Percentiles rank a stretch among this genome's conserved stretches.
Conservation (phyloP, 2,113 vertebrate genomes). For the Vulpes vulpes region DNA sequence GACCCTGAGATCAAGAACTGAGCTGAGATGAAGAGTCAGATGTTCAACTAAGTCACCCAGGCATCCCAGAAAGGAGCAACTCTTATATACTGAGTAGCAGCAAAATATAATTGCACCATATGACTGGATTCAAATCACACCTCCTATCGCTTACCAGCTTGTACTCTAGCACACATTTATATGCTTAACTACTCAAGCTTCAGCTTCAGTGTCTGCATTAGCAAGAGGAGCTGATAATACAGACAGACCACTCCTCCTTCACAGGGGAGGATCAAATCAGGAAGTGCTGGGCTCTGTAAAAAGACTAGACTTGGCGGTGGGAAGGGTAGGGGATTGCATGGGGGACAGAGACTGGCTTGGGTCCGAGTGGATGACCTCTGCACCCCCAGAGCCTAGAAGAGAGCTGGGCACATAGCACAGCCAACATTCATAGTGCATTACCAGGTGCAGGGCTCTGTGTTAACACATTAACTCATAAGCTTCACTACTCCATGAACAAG, state of each 20-base stretch:
- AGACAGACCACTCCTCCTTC: background rate
- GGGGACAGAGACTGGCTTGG: background rate
- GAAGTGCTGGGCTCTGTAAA: background rate
- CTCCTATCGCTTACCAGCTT: background rate
- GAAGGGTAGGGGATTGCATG: accelerated
- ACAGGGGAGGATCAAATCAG: background rate
- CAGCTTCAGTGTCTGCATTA: background rate
- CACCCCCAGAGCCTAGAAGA: background rate
- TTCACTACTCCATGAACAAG: background rate
- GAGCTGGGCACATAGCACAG: background rate
- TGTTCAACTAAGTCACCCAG: background rate
- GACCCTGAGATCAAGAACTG: background rate
- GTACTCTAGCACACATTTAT: background rate
- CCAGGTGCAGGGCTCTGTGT: background rate
- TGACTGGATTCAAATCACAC: background rate
- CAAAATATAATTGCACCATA: background rate
- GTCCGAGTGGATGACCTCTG: background rate
- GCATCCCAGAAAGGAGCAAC: background rate
- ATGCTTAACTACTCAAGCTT: background rate
- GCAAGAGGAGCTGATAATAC: background rate
- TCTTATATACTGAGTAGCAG: background rate
- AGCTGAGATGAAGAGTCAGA: background rate
- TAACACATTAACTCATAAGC: background rate
- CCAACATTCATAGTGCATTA: background rate
- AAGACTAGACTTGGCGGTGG: background rate